A percentile compares a stretch with the other conserved stretches of the same genome.
phyloP scores from a whole-genome alignment of 92 coral and sea anemone genomes.

The Plumapathes pennacea region DNA sequence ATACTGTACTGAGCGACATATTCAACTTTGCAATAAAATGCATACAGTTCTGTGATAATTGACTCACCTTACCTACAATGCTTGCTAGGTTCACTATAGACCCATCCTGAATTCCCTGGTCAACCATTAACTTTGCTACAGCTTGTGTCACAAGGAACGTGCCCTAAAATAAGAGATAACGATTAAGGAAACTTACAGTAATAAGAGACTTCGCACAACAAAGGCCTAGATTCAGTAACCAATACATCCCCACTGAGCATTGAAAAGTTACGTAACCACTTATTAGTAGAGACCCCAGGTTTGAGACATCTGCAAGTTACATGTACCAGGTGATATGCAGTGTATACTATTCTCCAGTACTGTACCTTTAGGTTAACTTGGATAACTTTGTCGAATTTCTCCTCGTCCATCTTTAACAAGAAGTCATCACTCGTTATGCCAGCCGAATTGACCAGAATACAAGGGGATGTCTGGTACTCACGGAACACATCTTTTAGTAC shows the following conservation, averaged over 20 bases:
- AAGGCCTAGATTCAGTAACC: too few species aligned
- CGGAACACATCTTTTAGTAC: conserved; percentile 50
- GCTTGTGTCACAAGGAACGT: conserved; percentile 88
- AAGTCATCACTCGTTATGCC: conserved; percentile 86
- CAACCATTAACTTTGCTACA: conserved; percentile 81
- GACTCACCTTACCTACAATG: conserved; percentile 79
- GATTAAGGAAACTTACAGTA: too few species aligned
- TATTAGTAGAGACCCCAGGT: too few species aligned
- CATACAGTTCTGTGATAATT: not conserved
- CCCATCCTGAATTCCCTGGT: conserved; percentile 72
- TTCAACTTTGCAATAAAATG: not conserved
- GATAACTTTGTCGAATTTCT: conserved; percentile 86
- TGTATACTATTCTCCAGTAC: not conserved
- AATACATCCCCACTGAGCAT: too few species aligned
- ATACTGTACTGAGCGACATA: too few species aligned
- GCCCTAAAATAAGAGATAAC: conserved; percentile 53
- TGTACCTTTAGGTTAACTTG: conserved; percentile 85
- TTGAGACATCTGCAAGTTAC: too few species aligned
- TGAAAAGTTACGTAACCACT: too few species aligned
- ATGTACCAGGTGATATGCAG: too few species aligned
- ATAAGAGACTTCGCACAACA: too few species aligned
- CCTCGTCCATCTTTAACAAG: conserved; percentile 83
- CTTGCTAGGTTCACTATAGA: conserved; percentile 89
- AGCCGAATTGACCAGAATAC: conserved; percentile 92
- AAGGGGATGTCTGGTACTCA: conserved; percentile 72